phyloP scores from a whole-genome alignment of 2,797 vertebrate species.

The Platyrinchus mystaceus region DNA sequence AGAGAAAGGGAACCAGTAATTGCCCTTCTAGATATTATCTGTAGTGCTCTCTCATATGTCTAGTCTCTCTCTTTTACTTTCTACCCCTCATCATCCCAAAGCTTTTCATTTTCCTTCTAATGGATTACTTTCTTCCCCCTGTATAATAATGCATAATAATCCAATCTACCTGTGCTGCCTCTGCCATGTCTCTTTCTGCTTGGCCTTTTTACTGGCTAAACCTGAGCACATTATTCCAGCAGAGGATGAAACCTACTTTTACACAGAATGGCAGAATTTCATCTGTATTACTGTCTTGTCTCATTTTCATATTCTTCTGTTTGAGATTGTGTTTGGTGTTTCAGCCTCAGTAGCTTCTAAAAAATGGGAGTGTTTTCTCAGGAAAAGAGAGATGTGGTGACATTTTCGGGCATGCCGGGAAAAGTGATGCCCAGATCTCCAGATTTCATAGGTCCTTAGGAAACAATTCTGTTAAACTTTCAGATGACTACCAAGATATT shows the following conservation, averaged over 20 bases:
- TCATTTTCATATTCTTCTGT: background rate
- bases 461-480: background rate
- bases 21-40: slow-evolving; percentile 41
- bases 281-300: background rate
- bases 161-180: slow-evolving; percentile 17
- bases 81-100: slow-evolving; percentile 9
- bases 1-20: slow-evolving; percentile 38
- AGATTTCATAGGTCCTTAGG: background rate
- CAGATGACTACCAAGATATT: background rate
- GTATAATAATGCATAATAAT: background rate
- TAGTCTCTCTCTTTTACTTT: slow-evolving; percentile 11
- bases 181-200: background rate
- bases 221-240: background rate
- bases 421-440: background rate
- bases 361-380: background rate
- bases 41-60: background rate
- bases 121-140: slow-evolving; percentile 21
- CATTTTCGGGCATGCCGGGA: background rate
- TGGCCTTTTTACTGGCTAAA: slow-evolving; percentile 32
- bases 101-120: slow-evolving; percentile 43
- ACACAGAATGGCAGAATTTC: background rate
- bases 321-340: background rate
- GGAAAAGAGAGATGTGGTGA: background rate
- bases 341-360: background rate
- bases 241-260: slow-evolving; percentile 20